Conservation (phyloP, 2,113 vertebrate species). For the Apteryx owenii region DNA sequence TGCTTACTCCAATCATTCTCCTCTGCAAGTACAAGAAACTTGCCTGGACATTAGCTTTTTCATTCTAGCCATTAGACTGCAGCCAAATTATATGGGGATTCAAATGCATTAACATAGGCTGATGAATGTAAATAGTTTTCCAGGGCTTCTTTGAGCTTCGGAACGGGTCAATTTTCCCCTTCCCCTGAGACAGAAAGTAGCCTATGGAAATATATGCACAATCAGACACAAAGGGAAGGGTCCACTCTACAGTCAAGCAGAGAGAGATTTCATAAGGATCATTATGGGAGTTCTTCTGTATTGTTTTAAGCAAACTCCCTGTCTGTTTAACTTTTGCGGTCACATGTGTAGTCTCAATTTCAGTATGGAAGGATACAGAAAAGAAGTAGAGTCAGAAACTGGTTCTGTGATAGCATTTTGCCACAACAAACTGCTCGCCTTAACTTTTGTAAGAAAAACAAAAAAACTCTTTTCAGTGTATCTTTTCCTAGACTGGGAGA, state of each 20-base stretch:
- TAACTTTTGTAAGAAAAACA: constrained; percentile 81
- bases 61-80: not conserved
- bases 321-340: constrained; percentile 9
- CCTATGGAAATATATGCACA: constrained; percentile 24
- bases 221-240: not conserved
- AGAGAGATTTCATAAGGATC: not conserved
- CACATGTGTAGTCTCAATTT: constrained; percentile 5
- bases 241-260: not conserved
- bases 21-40: not conserved
- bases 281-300: not conserved
- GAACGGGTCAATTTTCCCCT: not conserved
- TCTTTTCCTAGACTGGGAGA: constrained; percentile 70
- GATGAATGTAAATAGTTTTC: not conserved
- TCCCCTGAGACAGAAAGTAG: not conserved
- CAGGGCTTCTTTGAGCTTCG: not conserved
- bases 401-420: constrained; percentile 58
- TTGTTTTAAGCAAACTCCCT: constrained; percentile 10
- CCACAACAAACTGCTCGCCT: constrained; percentile 79
- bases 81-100: not conserved
- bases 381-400: constrained; percentile 35
- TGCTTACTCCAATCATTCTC: not conserved
- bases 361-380: constrained; percentile 30
- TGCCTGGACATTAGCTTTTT: not conserved
- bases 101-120: not conserved
- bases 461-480: constrained; percentile 66